Percentiles rank a stretch among this genome's conserved stretches.
Conservation (phyloP, 2,888 invertebrate genomes). For the Lymantria dispar region DNA sequence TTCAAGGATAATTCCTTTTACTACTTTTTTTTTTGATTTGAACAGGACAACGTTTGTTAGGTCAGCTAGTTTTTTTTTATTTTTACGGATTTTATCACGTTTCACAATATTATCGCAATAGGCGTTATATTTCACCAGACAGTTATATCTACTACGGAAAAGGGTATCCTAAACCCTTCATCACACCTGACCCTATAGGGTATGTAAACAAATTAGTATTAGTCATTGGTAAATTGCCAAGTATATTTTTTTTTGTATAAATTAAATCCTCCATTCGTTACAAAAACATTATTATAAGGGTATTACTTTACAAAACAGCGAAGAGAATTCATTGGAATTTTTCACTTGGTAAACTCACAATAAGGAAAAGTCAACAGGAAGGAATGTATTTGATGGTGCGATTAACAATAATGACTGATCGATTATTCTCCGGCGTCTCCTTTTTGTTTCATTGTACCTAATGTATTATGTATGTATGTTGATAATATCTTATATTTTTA, state of each 20-base stretch:
- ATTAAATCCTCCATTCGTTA: not conserved
- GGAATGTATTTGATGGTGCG: slow-evolving; percentile 34
- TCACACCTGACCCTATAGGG: not conserved
- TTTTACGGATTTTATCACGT: too few species aligned
- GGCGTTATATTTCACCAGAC: too few species aligned
- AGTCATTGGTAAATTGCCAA: not conserved
- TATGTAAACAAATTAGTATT: not conserved
- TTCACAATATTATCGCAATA: too few species aligned
- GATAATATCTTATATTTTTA: too few species aligned
- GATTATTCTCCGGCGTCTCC: slow-evolving; percentile 29
- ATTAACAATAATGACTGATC: slow-evolving; percentile 36
- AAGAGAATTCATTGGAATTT: slow-evolving; percentile 3
- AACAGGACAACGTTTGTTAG: too few species aligned
- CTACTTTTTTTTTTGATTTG: too few species aligned
- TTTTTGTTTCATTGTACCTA: slow-evolving; percentile 18
- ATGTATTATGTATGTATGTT: slow-evolving; percentile 26
- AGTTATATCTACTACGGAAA: too few species aligned
- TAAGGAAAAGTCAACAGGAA: slow-evolving; percentile 29
- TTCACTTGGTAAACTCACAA: slow-evolving; percentile 24
- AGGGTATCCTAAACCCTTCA: not conserved
- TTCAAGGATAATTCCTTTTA: too few species aligned
- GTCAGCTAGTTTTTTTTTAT: too few species aligned
- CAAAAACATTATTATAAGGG: slow-evolving; percentile 4
- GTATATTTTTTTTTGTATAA: slow-evolving; percentile 4
- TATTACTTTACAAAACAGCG: slow-evolving; percentile 11